Evolutionary conservation across 2,113 vertebrate genomes (phyloP), one percentile per base, ranked within the genome.

Genomic region (Paraplagusia blochii): DNA sequence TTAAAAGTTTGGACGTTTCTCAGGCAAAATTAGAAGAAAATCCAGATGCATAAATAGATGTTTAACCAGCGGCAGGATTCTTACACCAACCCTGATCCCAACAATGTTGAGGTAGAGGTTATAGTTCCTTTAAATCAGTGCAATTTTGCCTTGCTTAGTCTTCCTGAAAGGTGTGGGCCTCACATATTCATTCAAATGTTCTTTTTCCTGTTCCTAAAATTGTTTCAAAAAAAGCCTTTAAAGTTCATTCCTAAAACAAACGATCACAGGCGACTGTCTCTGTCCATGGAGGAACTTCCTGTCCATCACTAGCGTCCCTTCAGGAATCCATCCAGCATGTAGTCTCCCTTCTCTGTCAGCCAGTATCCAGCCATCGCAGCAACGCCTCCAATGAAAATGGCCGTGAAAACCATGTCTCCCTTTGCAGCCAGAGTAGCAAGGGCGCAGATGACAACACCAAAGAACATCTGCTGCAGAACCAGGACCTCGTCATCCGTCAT

Each of bases 391-490:
- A 99, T 99, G 82, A 99, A 98, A 86, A 99, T 97, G 75, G 97
- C 96, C 0, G 96, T 99, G 70, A 98, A 99, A 51, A 98, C 97
- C 94, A 98, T 94, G 88, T 99, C 96, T 0, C 97, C 97, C 83
- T 98, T 99, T 9, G 97, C 97, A 0, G 97, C 96, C 15, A 99
- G 87, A 0, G 97, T 99, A 43, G 97, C 97, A 0, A 98, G 88
- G 0, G 95, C 96, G 0, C 97, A 98, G 88, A 98, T 96, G 47
- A 99, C 91, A 19, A 96, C 92, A 0, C 97, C 96, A 0, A 99
- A 98, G 81, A 98, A 98, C 97, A 99, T 99, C 91, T 99, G 97
- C 90, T 98, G 96, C 72, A 98, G 90, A 19, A 99, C 95, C 36
- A 96, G 93, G 73, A 98, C 90, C 88, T 99, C 97, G 0, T 99